phyloP scores from a whole-genome alignment of 2,113 vertebrate genomes.

The Dromiciops gliroides region DNA sequence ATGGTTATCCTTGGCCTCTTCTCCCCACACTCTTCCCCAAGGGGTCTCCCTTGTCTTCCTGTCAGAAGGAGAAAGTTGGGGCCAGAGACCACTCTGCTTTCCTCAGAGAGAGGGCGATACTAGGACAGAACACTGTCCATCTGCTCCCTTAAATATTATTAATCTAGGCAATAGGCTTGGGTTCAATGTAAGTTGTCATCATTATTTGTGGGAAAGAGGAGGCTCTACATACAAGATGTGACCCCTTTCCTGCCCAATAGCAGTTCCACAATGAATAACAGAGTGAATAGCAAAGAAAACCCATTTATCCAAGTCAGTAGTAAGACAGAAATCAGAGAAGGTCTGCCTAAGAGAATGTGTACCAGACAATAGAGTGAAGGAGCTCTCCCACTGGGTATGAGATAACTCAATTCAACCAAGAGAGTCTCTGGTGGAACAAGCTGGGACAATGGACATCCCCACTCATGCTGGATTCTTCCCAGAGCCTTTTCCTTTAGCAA shows the following conservation, averaged over 20 bases:
- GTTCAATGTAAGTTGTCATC: not conserved
- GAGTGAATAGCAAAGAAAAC: not conserved
- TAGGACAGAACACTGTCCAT: not conserved
- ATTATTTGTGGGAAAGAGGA: not conserved
- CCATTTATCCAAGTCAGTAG: not conserved
- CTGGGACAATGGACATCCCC: too few relatives aligned
- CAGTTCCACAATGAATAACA: not conserved
- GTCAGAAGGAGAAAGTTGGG: not conserved
- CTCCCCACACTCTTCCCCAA: not conserved
- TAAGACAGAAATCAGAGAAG: not conserved
- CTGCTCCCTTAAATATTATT: not conserved
- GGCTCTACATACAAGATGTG: not conserved
- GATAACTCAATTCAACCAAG: not conserved
- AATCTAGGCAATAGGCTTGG: not conserved
- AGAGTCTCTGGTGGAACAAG: not conserved
- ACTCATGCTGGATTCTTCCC: not conserved
- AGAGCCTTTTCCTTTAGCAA: not conserved
- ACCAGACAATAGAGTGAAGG: not conserved
- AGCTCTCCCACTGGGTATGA: not conserved
- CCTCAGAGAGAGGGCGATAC: not conserved
- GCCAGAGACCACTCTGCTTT: not conserved
- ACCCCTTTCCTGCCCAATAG: not conserved
- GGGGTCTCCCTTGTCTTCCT: too few relatives aligned
- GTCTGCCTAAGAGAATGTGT: not conserved
- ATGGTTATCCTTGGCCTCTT: not conserved